Evolutionary conservation across 2,888 invertebrate genomes (phyloP).

Genomic region (Apamea epomidion): DNA sequence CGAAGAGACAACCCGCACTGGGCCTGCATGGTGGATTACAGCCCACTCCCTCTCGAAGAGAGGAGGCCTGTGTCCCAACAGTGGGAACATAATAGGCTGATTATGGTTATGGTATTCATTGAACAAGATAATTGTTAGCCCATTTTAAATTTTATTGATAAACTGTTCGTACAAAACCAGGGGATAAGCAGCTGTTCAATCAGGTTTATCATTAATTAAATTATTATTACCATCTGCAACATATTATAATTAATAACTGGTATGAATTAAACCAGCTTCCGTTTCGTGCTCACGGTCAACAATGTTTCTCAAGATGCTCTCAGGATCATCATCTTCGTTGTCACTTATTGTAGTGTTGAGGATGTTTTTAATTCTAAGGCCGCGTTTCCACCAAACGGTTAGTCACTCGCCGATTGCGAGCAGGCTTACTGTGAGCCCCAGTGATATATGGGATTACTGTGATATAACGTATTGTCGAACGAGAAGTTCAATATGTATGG

Average conservation of each 20-base stretch:
- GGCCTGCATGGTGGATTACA: no score
- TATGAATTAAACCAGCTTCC: constrained; percentile 27
- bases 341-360: constrained; percentile 5
- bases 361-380: constrained; percentile 1
- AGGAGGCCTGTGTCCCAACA: no score
- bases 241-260: constrained; percentile 13
- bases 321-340: not conserved
- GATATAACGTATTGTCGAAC: not conserved
- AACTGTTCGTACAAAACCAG: constrained; percentile 18
- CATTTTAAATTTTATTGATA: constrained; percentile 5
- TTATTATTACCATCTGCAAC: not conserved
- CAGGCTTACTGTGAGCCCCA: not conserved
- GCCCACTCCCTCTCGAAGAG: no score
- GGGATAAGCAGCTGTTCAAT: constrained; percentile 42
- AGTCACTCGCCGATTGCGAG: not conserved
- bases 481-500: not conserved
- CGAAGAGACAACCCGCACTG: no score
- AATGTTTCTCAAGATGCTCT: constrained; percentile 29
- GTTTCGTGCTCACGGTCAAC: constrained; percentile 48
- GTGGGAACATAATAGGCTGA: no score
- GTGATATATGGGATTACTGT: not conserved
- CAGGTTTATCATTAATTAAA: constrained; percentile 8
- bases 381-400: not conserved
- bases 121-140: constrained; percentile 1
- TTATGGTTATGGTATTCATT: not conserved